phyloP scores from a whole-genome alignment of 2,888 invertebrate genomes.

The Lycia hirtaria region DNA sequence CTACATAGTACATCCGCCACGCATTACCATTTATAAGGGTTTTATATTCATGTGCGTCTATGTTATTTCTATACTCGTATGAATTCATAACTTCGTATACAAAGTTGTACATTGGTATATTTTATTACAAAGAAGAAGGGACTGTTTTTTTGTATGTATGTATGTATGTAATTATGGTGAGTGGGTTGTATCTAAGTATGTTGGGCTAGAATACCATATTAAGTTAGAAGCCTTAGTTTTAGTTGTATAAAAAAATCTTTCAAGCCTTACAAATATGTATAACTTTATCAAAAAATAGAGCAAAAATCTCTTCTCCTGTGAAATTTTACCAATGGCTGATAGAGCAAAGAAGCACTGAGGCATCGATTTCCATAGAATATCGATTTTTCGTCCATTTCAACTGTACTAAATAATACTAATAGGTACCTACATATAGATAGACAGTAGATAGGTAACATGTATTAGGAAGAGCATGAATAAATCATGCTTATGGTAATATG shows the following conservation, averaged over 20 bases:
- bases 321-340: too few relatives aligned
- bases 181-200: too few relatives aligned
- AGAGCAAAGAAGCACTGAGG: too few relatives aligned
- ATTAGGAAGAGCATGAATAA: slow-evolving; percentile 65
- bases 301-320: too few relatives aligned
- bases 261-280: too few relatives aligned
- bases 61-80: background rate
- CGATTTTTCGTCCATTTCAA: background rate
- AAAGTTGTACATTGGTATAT: background rate
- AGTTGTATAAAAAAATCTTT: too few relatives aligned
- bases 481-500: slow-evolving; percentile 64
- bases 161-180: too few relatives aligned
- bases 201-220: too few relatives aligned
- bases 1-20: background rate
- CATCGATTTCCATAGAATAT: background rate
- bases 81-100: too few relatives aligned
- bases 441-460: slow-evolving; percentile 35
- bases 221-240: too few relatives aligned
- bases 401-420: background rate
- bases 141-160: too few relatives aligned
- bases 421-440: slow-evolving; percentile 5
- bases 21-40: slow-evolving; percentile 25
- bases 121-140: background rate
- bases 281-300: too few relatives aligned
- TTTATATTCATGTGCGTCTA: slow-evolving; percentile 2